Evolutionary conservation across 2,113 vertebrate genomes (phyloP), one percentile per base, ranked within the genome.

Genomic region (Acrocephalus kingi): DNA sequence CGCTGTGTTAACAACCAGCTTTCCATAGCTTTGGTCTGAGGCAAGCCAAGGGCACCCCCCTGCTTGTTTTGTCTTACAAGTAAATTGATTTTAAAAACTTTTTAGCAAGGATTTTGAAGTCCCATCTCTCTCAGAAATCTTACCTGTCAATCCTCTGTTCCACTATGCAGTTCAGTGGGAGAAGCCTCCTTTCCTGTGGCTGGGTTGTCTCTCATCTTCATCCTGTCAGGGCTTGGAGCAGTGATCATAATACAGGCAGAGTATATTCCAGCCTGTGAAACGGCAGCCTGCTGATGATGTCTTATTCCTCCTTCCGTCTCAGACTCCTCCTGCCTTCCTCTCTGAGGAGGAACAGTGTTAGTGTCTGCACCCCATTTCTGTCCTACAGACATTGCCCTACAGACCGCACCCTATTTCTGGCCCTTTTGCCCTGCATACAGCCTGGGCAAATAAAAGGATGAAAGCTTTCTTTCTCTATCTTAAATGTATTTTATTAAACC

Each of bases 61-160:
- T 15, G 25, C 72, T 64, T 58, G 46, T 48, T 85, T 58, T 43
- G 49, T 75, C 45, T 92, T 72, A 68, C 21, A 49, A 95, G 71
- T 31, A 89, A 67, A 96, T 89, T 48, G 93, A 83, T 94, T 89
- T 76, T 0, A 5, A 43, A 25, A 90, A 78, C n/a, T 75, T 95
- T 86, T 84, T 56, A 78, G 61, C 20, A 13, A 78, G 64, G 72
- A 76, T 85, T 93, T 88, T 84, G 79, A 78, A 93, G 83, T 63
- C 41, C 3, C 1, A 0, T 41, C 64, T 94, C 66, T 86, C 31
- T 77, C 75, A 71, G 63, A 71, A 83, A 52, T 64, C 69, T 68
- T 37, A 56, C 78, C 86, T 61, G 46, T n/a, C 55, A 19, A 7
- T 72, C 37, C 68, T 46, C 48, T 41, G 46, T 52, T 80, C 67